Evolutionary conservation across 1,140 invertebrate species (phyloP).

Genomic region (Danaus plexippus): DNA sequence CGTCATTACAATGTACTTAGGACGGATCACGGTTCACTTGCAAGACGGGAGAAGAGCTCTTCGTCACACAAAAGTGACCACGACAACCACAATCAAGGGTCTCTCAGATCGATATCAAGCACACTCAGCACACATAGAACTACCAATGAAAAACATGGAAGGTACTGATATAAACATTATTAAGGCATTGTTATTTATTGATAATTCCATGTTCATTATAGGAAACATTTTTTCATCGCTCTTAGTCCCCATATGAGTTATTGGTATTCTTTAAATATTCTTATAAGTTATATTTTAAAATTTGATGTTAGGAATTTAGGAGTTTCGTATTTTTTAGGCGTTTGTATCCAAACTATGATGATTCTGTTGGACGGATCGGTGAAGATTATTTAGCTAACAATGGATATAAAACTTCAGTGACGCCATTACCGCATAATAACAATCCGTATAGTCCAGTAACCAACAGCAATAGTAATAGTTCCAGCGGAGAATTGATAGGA

Average conservation of each 20-base stretch:
- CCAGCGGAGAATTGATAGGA: conserved; percentile 68
- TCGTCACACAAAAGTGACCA: conserved; percentile 55
- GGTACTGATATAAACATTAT: conserved; percentile 32
- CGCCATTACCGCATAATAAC: conserved; percentile 48
- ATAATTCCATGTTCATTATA: too few species aligned
- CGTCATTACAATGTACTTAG: conserved; percentile 21
- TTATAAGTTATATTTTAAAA: too few species aligned
- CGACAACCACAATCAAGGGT: conserved; percentile 62
- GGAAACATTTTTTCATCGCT: too few species aligned
- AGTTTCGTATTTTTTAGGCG: conserved; percentile 39
- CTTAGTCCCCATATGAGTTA: too few species aligned
- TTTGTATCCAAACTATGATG: conserved; percentile 57
- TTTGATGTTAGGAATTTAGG: not conserved
- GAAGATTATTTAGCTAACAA: conserved; percentile 60
- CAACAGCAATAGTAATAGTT: conserved; percentile 69
- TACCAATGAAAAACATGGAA: conserved; percentile 54
- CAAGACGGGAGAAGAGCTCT: conserved; percentile 57
- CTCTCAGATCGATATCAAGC: conserved; percentile 63
- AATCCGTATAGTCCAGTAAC: conserved; percentile 60
- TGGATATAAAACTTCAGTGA: conserved; percentile 52
- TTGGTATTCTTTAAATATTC: too few species aligned
- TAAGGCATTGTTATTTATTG: too few species aligned
- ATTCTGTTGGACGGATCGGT: conserved; percentile 36
- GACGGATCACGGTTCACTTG: conserved; percentile 55
- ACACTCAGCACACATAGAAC: conserved; percentile 60